Evolutionary conservation across 2,113 vertebrate species (phyloP).

Genomic region (Beaufortia kweichowensis): DNA sequence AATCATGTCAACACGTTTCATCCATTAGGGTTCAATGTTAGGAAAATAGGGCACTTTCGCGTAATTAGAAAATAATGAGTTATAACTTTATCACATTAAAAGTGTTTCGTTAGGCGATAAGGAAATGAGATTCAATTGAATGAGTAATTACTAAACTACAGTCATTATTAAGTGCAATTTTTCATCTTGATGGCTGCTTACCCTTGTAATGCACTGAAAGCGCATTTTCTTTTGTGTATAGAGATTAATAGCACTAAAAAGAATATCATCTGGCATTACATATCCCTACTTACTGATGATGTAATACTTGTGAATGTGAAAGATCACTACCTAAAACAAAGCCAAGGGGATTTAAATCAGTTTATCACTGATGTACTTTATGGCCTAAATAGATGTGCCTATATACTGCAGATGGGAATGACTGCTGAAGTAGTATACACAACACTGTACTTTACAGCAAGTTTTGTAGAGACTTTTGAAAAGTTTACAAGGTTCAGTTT

Average conservation of each 20-base stretch:
- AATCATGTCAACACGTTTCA: not conserved
- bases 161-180: slow-evolving; percentile 35
- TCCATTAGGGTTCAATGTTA: not conserved
- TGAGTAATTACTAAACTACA: slow-evolving; percentile 27
- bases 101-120: slow-evolving; percentile 17
- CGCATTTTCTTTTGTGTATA: slow-evolving; percentile 21
- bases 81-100: slow-evolving; percentile 1
- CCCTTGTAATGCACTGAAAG: not conserved
- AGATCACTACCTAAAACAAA: slow-evolving; percentile 13
- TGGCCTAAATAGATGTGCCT: not conserved
- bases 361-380: slow-evolving; percentile 5
- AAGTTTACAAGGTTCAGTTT: not conserved
- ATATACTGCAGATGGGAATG: not conserved
- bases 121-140: slow-evolving; percentile 20
- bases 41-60: not conserved
- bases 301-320: not conserved
- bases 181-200: slow-evolving; percentile 7
- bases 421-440: not conserved
- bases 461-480: not conserved
- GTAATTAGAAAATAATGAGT: slow-evolving; percentile 27
- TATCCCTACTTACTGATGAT: not conserved
- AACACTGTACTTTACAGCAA: not conserved
- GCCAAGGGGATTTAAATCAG: slow-evolving; percentile 34
- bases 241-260: slow-evolving; percentile 27
- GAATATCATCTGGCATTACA: slow-evolving; percentile 23